These are phyloP conservation scores for Sapajus apella DNA, from an alignment of 2,113 vertebrate species.

Conservation along the genomic window DNA sequence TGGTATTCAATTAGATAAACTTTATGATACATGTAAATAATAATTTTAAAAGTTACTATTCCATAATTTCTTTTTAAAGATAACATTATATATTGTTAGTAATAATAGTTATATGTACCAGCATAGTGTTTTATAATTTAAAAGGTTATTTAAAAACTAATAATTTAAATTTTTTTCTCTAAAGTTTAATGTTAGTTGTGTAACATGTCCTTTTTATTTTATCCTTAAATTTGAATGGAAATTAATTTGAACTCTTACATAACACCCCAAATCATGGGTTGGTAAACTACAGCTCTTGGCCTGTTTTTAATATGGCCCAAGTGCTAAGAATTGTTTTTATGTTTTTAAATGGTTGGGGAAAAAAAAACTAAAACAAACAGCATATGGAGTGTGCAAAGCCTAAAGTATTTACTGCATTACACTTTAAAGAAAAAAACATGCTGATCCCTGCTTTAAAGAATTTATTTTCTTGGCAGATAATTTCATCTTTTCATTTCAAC, in stretches of 20 bases:
- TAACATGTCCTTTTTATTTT: not conserved
- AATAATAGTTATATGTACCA: not conserved
- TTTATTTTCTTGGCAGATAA: not conserved
- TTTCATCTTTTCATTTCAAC: not conserved
- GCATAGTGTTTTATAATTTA: not conserved
- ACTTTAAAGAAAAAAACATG: not conserved
- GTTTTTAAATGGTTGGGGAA: not conserved
- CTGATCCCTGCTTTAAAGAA: not conserved
- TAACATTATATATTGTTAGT: not conserved
- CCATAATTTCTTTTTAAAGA: not conserved
- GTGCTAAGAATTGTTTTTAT: not conserved
- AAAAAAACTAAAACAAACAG: not conserved
- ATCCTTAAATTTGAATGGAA: slow-evolving; percentile 32
- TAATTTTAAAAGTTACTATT: not conserved
- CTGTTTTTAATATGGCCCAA: not conserved
- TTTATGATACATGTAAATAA: not conserved
- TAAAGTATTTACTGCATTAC: not conserved
- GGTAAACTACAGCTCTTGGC: not conserved
- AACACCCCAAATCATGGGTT: not conserved
- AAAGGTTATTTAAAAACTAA: not conserved
- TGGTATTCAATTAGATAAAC: not conserved
- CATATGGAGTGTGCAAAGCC: not conserved
- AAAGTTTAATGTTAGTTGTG: slow-evolving; percentile 1
- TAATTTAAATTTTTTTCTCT: not conserved
- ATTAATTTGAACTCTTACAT: not conserved